Evolutionary conservation across 1,140 invertebrate genomes (phyloP).

Genomic region (Archegozetes longisetosus): DNA sequence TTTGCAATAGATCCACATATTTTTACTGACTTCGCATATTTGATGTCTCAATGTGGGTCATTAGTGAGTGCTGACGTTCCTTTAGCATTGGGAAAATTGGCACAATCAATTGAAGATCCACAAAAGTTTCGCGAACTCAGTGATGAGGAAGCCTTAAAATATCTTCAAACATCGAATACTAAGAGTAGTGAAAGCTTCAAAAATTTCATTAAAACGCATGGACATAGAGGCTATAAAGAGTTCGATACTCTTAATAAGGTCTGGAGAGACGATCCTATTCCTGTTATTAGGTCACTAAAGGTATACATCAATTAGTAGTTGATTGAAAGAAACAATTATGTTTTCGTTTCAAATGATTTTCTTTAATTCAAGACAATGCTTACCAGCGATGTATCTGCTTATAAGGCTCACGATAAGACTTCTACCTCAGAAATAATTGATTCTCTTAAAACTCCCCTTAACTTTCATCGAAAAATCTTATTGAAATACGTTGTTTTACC

Average conservation of each 20-base stretch:
- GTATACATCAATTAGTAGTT: constrained; percentile 22
- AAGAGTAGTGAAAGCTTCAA: constrained; percentile 30
- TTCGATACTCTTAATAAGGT: constrained; percentile 47
- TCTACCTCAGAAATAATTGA: constrained; percentile 11
- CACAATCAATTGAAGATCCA: constrained; percentile 2
- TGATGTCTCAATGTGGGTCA: constrained; percentile 41
- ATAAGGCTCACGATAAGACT: neutral
- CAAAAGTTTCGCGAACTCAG: neutral
- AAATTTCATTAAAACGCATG: constrained; percentile 49
- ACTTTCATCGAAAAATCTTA: constrained; percentile 13
- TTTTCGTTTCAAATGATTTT: neutral
- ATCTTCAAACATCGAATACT: neutral
- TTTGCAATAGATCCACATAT: too few species aligned
- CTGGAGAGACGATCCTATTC: constrained; percentile 44
- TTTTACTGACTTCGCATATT: too few species aligned
- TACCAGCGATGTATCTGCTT: too few species aligned
- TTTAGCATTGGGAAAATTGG: neutral
- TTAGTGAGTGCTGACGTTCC: constrained; percentile 12
- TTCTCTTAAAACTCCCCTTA: constrained; percentile 3
- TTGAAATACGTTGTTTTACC: constrained; percentile 38
- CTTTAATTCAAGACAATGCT: neutral
- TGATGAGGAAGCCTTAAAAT: constrained; percentile 2
- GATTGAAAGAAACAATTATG: neutral
- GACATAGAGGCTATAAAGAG: constrained; percentile 55
- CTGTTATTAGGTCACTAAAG: constrained; percentile 44